Evolutionary conservation across 1,140 invertebrate genomes (phyloP).

Genomic region (Fopius arisanus): DNA sequence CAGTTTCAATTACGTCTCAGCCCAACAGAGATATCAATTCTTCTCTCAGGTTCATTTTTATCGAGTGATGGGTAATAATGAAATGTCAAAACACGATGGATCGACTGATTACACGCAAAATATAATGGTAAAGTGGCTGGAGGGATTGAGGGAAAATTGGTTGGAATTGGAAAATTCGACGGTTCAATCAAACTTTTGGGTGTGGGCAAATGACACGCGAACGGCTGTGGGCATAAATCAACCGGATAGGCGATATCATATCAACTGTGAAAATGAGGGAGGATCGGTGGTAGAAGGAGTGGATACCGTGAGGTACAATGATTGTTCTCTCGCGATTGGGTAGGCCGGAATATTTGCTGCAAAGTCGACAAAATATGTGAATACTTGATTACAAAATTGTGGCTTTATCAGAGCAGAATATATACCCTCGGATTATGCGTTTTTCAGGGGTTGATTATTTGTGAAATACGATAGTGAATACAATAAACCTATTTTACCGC

Average conservation of each 20-base stretch:
- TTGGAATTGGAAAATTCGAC: neutral
- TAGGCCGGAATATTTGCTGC: neutral
- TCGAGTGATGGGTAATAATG: neutral
- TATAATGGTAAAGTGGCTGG: too few species aligned
- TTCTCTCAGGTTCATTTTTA: neutral
- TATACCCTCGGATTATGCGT: neutral
- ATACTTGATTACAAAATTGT: conserved; percentile 34
- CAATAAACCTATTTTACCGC: too few species aligned
- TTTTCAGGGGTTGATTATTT: neutral
- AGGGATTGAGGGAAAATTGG: neutral
- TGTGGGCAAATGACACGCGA: neutral
- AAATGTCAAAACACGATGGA: neutral
- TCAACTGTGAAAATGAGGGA: neutral
- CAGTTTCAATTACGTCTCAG: neutral
- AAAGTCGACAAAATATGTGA: conserved; percentile 33
- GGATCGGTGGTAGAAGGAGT: neutral
- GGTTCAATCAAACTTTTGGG: neutral
- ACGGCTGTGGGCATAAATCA: neutral
- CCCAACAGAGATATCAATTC: neutral
- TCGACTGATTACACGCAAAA: neutral
- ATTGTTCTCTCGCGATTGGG: neutral
- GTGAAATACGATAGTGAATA: neutral
- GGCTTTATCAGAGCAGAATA: conserved; percentile 6
- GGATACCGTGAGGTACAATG: neutral
- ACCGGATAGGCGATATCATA: neutral